These are phyloP conservation scores for Sitta europaea DNA, from an alignment of 2,113 vertebrate genomes.

Conservation along the genomic window DNA sequence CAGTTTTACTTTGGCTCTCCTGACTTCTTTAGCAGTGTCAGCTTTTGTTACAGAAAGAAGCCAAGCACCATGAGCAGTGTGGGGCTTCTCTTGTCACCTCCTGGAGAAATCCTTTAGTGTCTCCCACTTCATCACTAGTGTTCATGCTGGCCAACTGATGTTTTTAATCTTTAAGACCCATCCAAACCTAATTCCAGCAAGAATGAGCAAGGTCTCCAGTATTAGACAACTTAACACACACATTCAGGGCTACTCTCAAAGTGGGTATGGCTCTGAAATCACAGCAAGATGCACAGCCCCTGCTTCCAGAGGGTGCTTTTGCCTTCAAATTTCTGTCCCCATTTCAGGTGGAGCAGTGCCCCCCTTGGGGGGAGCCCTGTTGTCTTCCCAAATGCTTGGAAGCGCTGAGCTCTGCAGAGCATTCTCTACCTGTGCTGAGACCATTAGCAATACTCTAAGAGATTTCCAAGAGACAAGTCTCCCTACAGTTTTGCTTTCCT, in stretches of 20 bases:
- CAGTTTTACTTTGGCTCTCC: neutral
- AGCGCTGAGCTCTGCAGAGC: neutral
- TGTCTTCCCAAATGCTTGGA: neutral
- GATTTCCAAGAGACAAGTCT: neutral
- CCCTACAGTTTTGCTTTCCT: neutral
- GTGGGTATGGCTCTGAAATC: neutral
- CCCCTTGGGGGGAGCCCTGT: neutral
- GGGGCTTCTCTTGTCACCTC: neutral
- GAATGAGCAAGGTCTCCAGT: neutral
- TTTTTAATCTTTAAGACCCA: neutral
- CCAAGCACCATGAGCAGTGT: fast-evolving
- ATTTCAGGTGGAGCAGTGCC: neutral
- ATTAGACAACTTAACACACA: neutral
- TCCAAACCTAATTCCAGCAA: neutral
- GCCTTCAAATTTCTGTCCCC: neutral
- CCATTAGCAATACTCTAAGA: neutral
- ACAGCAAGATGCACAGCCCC: neutral
- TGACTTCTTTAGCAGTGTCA: neutral
- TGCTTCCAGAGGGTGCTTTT: neutral
- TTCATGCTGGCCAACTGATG: neutral
- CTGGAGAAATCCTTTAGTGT: neutral
- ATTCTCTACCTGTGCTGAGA: neutral
- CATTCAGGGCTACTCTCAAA: neutral
- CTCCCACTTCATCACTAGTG: neutral
- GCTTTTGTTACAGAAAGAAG: neutral